Evolutionary conservation across 2,888 invertebrate species (phyloP), one percentile per base, ranked within the genome.

Genomic region (Tenthredo distinguenda): DNA sequence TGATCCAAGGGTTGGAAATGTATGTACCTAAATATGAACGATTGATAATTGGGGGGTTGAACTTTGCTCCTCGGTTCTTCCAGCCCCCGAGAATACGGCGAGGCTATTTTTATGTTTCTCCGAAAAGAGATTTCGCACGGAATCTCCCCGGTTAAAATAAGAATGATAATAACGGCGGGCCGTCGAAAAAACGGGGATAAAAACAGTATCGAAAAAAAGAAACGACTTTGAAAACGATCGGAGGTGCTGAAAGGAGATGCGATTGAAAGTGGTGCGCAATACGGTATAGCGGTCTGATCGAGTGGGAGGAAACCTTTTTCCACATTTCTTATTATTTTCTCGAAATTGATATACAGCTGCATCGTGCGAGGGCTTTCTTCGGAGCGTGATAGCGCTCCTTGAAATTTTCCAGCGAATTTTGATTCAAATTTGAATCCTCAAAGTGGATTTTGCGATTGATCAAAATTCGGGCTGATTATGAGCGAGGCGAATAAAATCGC

Each of bases 191-290:
- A 15, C 43, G 10, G 1, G 4, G 26, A 43, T 43, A 74, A 43
- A 43, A 74, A 74, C n/a, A 21, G 26, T 43, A 74, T 43, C 10
- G 15, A 74, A 43, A 43, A 71, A n/a, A 50, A 5, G 26, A 15
- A 77, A 55, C 15, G n/a, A 50, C 34, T 74, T 43, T 74, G 43
- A 43, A 74, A 74, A 34, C 68, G 68, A 34, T 68, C 6, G n/a
- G n/a, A 50, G 31, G 18, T 43, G 26, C 9, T 18, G 76, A 50
- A 55, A 6, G n/a, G 21, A 37, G 58, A 81, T 81, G 62, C 62
- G 81, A 62, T 81, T 81, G 81, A 62, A 77, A 77, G 77, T 34
- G 77, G 77, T 77, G 31, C 31, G 50, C 31, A 4, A 77, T 77
- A 55, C 31, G 3, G 62, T 4, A 62, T 43, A 40, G 43, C 26